Evolutionary conservation across 1,140 invertebrate species (phyloP), one percentile per base, ranked within the genome.

Genomic region (Thaumetopoea pityocampa): DNA sequence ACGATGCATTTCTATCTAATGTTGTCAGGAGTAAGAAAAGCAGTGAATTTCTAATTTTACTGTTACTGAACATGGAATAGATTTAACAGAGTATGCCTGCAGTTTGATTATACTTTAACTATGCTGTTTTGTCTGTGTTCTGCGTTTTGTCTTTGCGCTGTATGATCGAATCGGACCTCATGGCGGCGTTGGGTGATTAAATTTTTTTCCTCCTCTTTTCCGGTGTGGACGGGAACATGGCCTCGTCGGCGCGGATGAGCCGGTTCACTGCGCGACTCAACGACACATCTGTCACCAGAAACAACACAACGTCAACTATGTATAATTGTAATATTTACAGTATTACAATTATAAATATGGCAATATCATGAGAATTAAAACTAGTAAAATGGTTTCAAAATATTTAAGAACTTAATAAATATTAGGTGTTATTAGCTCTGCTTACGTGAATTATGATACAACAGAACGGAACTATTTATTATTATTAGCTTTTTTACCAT

Each of bases 181-280:
- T 14, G 3, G 4, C 23, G 15, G 22, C 24, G 29, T 12, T 37
- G 56, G 38, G 51, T 51, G 60, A 54, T 79, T 79, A 82, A 50
- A 79, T 82, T 51, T 83, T 83, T 70, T 83, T 83, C 54, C 79
- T 77, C 15, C 79, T 63, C 48, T 83, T 83, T 56, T 83, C 76
- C 3, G 76, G 76, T 32, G 79, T 80, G 1, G 51, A 61, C 40
- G 58, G 69, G 66, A 74, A 80, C 27, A 83, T 48, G 11, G 68
- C 73, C 29, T 83, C 76, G 56, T 83, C 79, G n/a, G 74, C 74
- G 15, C 76, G 67, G 12, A 79, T 83, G 48, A 83, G 65, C 2
- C 79, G 65, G 57, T 77, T 83, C 18, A 83, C 79, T 3, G 79
- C 72, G 49, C 79, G 74, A 40, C 73, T 77, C 69, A 83, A 62